phyloP scores from a whole-genome alignment of 2,797 vertebrate species.

The Crocodylus rhombifer region DNA sequence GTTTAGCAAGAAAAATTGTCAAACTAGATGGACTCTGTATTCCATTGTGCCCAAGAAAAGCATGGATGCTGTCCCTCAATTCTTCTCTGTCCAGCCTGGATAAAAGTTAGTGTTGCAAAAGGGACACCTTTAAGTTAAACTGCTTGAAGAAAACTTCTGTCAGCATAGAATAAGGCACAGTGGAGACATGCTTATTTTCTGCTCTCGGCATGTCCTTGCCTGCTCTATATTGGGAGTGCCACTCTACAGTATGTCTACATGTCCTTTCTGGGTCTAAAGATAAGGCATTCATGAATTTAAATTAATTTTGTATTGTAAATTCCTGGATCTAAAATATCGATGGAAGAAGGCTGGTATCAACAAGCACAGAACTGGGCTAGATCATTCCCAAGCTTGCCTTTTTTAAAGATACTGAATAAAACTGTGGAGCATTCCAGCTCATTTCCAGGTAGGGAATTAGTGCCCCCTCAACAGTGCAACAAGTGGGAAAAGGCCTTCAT shows the following conservation, averaged over 20 bases:
- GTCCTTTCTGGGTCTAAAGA: neutral
- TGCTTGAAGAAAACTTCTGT: neutral
- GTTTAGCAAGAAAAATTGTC: constrained; percentile 35
- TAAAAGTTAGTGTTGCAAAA: neutral
- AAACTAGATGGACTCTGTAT: neutral
- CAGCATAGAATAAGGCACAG: neutral
- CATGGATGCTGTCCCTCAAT: neutral
- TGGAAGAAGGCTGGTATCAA: neutral
- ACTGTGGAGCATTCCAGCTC: neutral
- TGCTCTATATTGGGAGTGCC: neutral
- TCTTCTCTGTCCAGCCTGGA: neutral
- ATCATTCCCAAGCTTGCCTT: neutral
- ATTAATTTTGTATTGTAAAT: neutral
- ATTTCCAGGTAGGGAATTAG: neutral
- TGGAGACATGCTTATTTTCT: neutral
- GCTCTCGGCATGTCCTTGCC: neutral
- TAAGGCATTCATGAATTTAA: neutral
- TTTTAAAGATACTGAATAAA: neutral
- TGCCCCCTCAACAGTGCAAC: neutral
- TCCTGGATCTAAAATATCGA: neutral
- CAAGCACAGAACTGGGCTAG: neutral
- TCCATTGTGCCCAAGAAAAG: neutral
- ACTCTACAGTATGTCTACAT: neutral
- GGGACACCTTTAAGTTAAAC: neutral
- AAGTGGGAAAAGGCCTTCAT: neutral